Percentiles rank a stretch among this genome's conserved stretches.
phyloP scores from a whole-genome alignment of 2,888 invertebrate genomes.

The Acrobasis suavella region DNA sequence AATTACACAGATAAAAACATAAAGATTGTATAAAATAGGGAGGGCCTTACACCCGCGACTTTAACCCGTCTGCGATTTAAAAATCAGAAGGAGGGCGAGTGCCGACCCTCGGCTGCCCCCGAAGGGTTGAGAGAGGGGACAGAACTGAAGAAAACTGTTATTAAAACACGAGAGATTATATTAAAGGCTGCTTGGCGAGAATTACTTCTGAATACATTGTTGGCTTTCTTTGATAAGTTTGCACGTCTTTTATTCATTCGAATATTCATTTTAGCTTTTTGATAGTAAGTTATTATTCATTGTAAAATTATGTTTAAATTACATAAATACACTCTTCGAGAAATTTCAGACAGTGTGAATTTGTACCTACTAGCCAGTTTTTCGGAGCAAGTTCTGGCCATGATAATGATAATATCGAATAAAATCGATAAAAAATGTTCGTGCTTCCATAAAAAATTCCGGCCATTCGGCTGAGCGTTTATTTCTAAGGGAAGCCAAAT shows the following conservation, averaged over 20 bases:
- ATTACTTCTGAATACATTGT: constrained; percentile 21
- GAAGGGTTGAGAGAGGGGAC: constrained; percentile 57
- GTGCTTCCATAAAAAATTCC: no score
- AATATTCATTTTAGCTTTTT: not conserved
- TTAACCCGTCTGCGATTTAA: constrained; percentile 75
- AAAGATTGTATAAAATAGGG: constrained; percentile 42
- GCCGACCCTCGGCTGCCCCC: constrained; percentile 37
- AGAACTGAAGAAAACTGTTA: constrained; percentile 70
- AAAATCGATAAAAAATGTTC: no score
- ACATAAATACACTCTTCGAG: no score
- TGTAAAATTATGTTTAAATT: no score
- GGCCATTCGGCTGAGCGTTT: no score
- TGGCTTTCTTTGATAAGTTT: constrained; percentile 2
- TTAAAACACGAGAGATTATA: constrained; percentile 73
- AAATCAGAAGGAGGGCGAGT: constrained; percentile 65
- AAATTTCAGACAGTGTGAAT: no score
- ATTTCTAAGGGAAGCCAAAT: no score
- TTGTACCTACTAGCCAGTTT: no score
- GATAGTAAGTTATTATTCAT: not conserved
- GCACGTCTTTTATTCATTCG: not conserved
- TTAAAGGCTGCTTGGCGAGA: constrained; percentile 52
- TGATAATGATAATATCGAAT: no score
- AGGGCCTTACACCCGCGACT: constrained; percentile 49
- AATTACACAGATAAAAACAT: constrained; percentile 37
- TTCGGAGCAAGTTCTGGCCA: no score